Conservation (phyloP, 2,888 invertebrate genomes). For the Notodonta dromedarius region DNA sequence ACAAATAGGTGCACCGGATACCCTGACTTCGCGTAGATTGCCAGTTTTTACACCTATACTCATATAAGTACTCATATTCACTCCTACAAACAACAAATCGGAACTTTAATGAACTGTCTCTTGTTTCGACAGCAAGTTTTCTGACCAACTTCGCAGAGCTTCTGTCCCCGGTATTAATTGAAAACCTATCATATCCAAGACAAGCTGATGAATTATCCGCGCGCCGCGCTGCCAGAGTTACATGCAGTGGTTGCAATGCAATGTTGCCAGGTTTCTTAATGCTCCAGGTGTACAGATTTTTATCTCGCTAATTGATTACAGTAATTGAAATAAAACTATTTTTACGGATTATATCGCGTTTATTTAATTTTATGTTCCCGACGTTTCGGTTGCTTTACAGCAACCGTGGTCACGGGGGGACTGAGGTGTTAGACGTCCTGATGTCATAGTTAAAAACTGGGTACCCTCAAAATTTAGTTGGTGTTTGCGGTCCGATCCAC, state of each 20-base stretch:
- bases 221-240: slow-evolving; percentile 13
- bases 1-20: background rate
- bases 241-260: background rate
- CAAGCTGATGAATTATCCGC: slow-evolving; percentile 52
- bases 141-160: slow-evolving; percentile 24
- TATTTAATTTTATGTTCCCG: too few species aligned
- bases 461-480: too few species aligned
- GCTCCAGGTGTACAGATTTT: background rate
- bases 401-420: too few species aligned
- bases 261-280: background rate
- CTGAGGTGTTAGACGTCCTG: too few species aligned
- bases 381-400: too few species aligned
- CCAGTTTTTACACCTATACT: too few species aligned
- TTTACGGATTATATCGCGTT: too few species aligned
- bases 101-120: slow-evolving; percentile 38
- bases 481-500: too few species aligned
- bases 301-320: background rate
- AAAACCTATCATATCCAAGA: slow-evolving; percentile 36
- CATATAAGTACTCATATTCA: background rate
- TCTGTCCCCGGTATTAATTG: slow-evolving; percentile 42
- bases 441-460: too few species aligned
- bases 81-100: too few species aligned
- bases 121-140: slow-evolving; percentile 34
- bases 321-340: too few species aligned
- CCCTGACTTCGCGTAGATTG: too few species aligned